Evolutionary conservation across 2,888 invertebrate genomes (phyloP).

Genomic region (Coremacera marginata): DNA sequence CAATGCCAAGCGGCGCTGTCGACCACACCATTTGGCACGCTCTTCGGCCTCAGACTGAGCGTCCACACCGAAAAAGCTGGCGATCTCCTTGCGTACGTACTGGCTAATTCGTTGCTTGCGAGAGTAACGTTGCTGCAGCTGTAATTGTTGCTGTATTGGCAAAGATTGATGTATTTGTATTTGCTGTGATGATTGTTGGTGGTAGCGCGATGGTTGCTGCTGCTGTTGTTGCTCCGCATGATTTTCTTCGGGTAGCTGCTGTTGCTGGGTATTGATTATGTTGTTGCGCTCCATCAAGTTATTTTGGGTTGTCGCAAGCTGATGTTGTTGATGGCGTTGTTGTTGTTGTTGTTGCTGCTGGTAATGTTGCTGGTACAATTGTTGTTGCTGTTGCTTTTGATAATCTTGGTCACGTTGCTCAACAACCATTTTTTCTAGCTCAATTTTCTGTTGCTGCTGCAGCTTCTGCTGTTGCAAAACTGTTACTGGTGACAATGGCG

Average conservation of each 20-base stretch:
- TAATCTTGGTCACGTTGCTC: conserved; percentile 30
- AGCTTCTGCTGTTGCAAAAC: conserved; percentile 43
- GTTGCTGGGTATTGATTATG: conserved; percentile 30
- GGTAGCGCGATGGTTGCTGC: conserved; percentile 43
- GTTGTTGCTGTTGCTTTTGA: conserved; percentile 45
- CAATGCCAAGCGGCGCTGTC: conserved; percentile 66
- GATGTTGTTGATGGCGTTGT: conserved; percentile 44
- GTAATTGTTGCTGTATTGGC: conserved; percentile 37
- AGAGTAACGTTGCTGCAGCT: conserved; percentile 51
- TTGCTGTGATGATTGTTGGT: conserved; percentile 43
- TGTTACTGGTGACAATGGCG: conserved; percentile 50
- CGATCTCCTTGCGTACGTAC: conserved; percentile 64
- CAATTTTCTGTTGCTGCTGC: conserved; percentile 38
- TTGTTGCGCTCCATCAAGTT: conserved; percentile 29
- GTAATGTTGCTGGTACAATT: conserved; percentile 43
- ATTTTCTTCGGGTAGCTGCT: conserved; percentile 39
- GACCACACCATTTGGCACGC: conserved; percentile 63
- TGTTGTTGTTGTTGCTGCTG: conserved; percentile 48
- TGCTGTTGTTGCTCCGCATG: conserved; percentile 42
- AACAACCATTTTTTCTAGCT: conserved; percentile 28
- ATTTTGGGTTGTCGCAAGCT: conserved; percentile 38
- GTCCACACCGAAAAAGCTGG: conserved; percentile 68
- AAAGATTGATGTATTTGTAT: conserved; percentile 44
- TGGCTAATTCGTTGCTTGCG: conserved; percentile 65
- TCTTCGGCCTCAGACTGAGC: conserved; percentile 63